Base-by-base conservation (phyloP, 92 coral and sea anemone species). In the Umimayanthus chanpuru region DNA sequence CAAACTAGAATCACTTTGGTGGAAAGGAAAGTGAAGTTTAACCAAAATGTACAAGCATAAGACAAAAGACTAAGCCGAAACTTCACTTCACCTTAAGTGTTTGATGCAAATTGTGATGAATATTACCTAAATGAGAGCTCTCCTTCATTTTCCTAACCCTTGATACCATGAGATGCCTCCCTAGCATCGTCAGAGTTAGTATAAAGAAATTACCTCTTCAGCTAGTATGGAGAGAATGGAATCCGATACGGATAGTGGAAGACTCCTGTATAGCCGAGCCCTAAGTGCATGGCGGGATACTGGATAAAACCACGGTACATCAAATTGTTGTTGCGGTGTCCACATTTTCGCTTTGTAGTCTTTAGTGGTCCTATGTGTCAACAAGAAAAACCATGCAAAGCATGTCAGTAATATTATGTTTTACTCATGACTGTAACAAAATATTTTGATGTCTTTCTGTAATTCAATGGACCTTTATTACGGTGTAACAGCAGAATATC, bases 211-310 rank as follows among this genome's bases (percentile, higher is more conserved):
- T 80, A 53, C 84, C 84, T 30, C 30, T 39, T 61, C 23, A 5
- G 70, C 68, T 81, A 81, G 85, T 58, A 55, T 55, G 85, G 53
- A 55, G 85, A 55, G 53, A 58, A 81, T n/a, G 85, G 85, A 23
- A 81, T 14, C n/a, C 15, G 44, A 65, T 81, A 81, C 28, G 85
- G 85, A 61, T 81, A 81, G 53, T 81, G 28, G 47, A 81, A 38
- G 5, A 28, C 21, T 36, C 85, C 85, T 29, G 44, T 21, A 32
- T 81, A 81, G 49, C 85, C 85, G 28, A 29, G 21, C 43, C 43
- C 49, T 50, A 81, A 14, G 47, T 81, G 85, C 30, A 56, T 36
- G 72, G 29, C 47, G 18, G 85, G 85, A 23, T 81, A 81, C 2
- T 44, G 49, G 36, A 81, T 81, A 6, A 14, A 81, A 40, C 85